Base-by-base conservation (phyloP, 2,113 vertebrate genomes). In the Ceyx melanurus region DNA sequence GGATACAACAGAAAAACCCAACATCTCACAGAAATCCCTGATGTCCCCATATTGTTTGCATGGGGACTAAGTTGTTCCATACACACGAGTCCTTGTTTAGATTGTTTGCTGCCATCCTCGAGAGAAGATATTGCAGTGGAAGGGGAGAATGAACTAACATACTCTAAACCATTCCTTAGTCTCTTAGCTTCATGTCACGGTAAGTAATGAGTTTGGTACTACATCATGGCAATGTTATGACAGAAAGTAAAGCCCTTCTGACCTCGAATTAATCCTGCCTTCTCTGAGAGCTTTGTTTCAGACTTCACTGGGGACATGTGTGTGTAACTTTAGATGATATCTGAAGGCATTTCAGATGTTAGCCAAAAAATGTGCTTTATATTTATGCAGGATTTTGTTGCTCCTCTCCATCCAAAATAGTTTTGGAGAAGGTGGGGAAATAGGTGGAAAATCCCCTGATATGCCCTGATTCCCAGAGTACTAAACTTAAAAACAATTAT, bases 181-280 rank as follows among this genome's bases (percentile, higher is more conserved):
- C 91, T 91, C 94, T 95, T 90, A 95, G 92, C 42, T 94, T 94
- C 85, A 75, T 94, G 95, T 96, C 96, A 95, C 0, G 0, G 85
- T 96, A 94, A 96, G 96, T 96, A 96, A 96, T 96, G 95, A 96
- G 85, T 94, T 95, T 94, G 91, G 89, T 96, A 89, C 95, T 96
- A 95, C 91, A 96, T 95, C 95, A 96, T 81, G 94, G 96, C 95
- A 96, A 94, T 96, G 96, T 96, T 96, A 96, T 96, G 96, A 96
- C 96, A 96, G 96, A 94, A 96, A 96, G 96, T 76, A 95, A 92
- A 94, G 87, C 89, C 93, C 61, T 94, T 80, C 85, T 96, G 96
- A 96, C 96, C 96, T 90, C 51, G 0, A 92, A 94, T 96, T 95
- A 96, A 96, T 96, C 95, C 95, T 92, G 91, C 95, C 91, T 95